A percentile compares a stretch with the other conserved stretches of the same genome.
Evolutionary conservation across 1,140 invertebrate genomes (phyloP).

Genomic region (Drosophila ogumai): DNA sequence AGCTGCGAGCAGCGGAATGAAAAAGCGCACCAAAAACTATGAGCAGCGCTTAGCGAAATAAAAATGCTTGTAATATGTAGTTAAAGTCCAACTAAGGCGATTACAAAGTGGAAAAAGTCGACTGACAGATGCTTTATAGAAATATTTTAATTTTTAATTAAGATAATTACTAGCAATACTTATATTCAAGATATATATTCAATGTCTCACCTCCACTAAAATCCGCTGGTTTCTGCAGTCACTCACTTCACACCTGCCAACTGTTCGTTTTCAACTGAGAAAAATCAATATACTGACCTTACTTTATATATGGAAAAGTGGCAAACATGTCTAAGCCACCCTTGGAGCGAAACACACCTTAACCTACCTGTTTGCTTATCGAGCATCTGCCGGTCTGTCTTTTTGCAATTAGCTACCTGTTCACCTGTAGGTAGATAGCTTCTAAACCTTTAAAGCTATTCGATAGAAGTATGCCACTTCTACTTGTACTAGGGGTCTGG

Average conservation of each 20-base stretch:
- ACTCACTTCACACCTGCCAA: conserved; percentile 26
- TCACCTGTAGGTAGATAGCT: not conserved
- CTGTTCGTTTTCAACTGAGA: conserved; percentile 26
- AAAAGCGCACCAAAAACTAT: conserved; percentile 80
- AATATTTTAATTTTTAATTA: not conserved
- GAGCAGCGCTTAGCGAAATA: conserved; percentile 76
- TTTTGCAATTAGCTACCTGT: conserved; percentile 34
- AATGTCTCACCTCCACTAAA: not conserved
- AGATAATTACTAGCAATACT: not conserved
- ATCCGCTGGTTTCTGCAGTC: not conserved
- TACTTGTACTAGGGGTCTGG: not conserved
- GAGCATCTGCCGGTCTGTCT: conserved; percentile 20
- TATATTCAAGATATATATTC: not conserved
- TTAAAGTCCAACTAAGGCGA: conserved; percentile 57
- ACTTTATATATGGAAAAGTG: conserved; percentile 16
- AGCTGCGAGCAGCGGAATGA: conserved; percentile 40
- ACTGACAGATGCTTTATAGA: conserved; percentile 5
- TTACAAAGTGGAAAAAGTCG: not conserved
- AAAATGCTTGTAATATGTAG: conserved; percentile 82
- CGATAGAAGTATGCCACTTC: not conserved
- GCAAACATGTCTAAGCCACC: conserved; percentile 23
- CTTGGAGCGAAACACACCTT: conserved; percentile 25
- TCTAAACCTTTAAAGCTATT: not conserved
- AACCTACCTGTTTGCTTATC: conserved; percentile 24
- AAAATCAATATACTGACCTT: conserved; percentile 43